Percentiles rank a stretch among this genome's conserved stretches.
phyloP scores from a whole-genome alignment of 2,888 invertebrate species.

The Melinopterus prodromus region DNA sequence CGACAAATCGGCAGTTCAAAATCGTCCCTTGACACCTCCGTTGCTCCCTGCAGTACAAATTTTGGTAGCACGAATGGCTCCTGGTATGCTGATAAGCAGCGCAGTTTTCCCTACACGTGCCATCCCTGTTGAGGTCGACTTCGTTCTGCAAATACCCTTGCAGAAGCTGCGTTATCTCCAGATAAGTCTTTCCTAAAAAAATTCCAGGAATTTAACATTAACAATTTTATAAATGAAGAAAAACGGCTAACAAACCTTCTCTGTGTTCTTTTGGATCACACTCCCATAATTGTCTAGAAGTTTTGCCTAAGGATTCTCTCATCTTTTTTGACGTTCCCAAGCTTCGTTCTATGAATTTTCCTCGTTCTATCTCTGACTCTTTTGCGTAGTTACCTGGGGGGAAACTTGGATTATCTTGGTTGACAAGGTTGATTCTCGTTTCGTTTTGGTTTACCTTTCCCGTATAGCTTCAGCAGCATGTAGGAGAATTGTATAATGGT shows the following conservation, averaged over 20 bases:
- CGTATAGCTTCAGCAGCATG: conserved; percentile 80
- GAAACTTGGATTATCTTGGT: not conserved
- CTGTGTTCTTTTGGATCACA: conserved; percentile 78
- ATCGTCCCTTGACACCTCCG: conserved; percentile 74
- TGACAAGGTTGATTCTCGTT: not conserved
- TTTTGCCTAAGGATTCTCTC: conserved; percentile 70
- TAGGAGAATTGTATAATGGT: conserved; percentile 91
- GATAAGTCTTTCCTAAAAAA: conserved; percentile 68
- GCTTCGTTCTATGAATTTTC: conserved; percentile 73
- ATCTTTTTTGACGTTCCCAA: conserved; percentile 72
- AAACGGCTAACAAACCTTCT: conserved; percentile 55
- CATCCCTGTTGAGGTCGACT: conserved; percentile 81
- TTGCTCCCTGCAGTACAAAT: conserved; percentile 74
- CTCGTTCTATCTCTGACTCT: conserved; percentile 73
- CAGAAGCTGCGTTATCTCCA: conserved; percentile 79
- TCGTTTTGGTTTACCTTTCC: conserved; percentile 66
- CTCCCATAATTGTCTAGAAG: conserved; percentile 76
- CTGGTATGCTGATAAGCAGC: conserved; percentile 76
- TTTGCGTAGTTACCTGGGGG: conserved; percentile 75
- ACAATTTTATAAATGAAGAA: no score
- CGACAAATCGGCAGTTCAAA: conserved; percentile 78
- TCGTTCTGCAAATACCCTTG: conserved; percentile 91
- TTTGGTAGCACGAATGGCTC: conserved; percentile 76
- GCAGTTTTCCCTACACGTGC: conserved; percentile 82
- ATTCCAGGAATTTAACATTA: not conserved